phyloP scores from a whole-genome alignment of 2,113 vertebrate species.

The Clarias magur region DNA sequence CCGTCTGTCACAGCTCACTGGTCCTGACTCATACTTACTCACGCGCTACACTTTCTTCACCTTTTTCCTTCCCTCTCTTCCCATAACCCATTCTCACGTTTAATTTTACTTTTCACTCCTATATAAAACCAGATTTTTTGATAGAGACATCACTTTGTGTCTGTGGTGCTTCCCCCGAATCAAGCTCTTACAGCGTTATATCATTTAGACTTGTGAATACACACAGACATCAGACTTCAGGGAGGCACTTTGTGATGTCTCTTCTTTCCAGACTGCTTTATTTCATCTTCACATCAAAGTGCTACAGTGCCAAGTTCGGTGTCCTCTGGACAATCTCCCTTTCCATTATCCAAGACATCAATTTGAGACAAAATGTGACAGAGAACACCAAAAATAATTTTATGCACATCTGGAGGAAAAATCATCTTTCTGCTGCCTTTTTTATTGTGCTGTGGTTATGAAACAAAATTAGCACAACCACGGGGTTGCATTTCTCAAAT shows the following conservation, averaged over 20 bases:
- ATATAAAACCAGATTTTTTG: too few species aligned
- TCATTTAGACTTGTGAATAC: not conserved
- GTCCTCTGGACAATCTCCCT: not conserved
- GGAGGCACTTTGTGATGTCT: not conserved
- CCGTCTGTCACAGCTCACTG: too few species aligned
- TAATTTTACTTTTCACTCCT: too few species aligned
- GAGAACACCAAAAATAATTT: not conserved
- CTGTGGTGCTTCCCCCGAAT: too few species aligned
- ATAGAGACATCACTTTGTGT: too few species aligned
- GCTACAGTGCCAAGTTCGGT: not conserved
- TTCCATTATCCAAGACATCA: constrained; percentile 1
- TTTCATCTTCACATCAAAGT: not conserved
- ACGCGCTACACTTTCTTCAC: too few species aligned
- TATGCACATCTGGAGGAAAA: not conserved
- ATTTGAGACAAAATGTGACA: constrained; percentile 17
- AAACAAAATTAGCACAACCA: not conserved
- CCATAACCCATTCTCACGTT: too few species aligned
- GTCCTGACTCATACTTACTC: too few species aligned
- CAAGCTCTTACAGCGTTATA: too few species aligned
- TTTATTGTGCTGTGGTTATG: not conserved
- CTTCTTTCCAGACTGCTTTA: not conserved
- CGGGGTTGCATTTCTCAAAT: too few species aligned
- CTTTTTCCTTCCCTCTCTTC: too few species aligned
- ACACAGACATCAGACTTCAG: not conserved
- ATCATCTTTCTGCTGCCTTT: not conserved